A percentile compares a stretch with the other conserved stretches of the same genome.
Evolutionary conservation across 2,797 vertebrate genomes (phyloP).

Genomic region (Pseudochaenichthys georgianus): DNA sequence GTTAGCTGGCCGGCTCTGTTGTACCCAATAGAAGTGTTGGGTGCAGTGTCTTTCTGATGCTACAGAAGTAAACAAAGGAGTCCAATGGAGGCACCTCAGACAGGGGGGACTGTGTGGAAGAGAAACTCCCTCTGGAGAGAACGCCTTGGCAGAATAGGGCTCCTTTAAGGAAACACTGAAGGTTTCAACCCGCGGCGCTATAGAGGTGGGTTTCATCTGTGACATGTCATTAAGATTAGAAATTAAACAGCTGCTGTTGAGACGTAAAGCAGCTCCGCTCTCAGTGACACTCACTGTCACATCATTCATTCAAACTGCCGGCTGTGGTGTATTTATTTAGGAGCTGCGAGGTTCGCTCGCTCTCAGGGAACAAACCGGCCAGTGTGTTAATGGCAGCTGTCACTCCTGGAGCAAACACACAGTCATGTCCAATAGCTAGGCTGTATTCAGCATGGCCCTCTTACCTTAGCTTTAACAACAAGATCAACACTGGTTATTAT

Average conservation of each 20-base stretch:
- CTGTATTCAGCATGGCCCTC: not conserved
- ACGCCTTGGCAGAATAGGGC: too few relatives aligned
- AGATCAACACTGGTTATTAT: too few relatives aligned
- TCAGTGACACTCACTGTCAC: not conserved
- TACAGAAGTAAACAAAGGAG: too few relatives aligned
- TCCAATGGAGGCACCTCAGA: too few relatives aligned
- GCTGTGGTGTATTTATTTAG: not conserved
- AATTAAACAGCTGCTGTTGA: not conserved
- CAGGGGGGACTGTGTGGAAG: too few relatives aligned
- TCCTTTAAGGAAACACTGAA: not conserved
- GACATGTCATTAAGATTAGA: not conserved
- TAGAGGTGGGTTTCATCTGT: not conserved
- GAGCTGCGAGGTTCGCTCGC: not conserved
- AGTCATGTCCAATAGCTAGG: too few relatives aligned
- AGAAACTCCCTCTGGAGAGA: too few relatives aligned
- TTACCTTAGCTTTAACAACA: too few relatives aligned
- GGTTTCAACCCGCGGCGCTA: not conserved
- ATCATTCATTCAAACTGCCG: conserved; percentile 1
- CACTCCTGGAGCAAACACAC: not conserved
- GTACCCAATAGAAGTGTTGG: too few relatives aligned
- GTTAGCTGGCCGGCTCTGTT: too few relatives aligned
- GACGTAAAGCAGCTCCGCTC: not conserved
- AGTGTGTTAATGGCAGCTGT: conserved; percentile 3
- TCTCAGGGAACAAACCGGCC: not conserved
- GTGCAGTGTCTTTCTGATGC: too few relatives aligned